These are phyloP conservation scores for Drosophila hydei DNA, from an alignment of 1,140 invertebrate species.

Conservation along the genomic window DNA sequence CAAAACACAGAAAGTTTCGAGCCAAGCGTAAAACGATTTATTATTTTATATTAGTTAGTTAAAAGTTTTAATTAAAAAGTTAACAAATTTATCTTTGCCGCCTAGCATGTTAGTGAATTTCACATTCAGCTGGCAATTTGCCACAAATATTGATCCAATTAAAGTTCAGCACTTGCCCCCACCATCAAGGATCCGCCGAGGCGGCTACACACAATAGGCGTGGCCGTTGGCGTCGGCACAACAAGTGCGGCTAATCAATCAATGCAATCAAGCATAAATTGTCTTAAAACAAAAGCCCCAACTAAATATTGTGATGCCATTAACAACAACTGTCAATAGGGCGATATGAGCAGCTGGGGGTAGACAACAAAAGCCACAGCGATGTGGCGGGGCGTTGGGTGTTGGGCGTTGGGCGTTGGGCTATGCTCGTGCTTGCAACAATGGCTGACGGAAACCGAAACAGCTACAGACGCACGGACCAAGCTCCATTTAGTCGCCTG, in stretches of 20 bases:
- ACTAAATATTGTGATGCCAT: slow-evolving; percentile 80
- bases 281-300: slow-evolving; percentile 72
- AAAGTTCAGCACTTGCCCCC: slow-evolving; percentile 52
- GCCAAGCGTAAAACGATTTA: slow-evolving; percentile 62
- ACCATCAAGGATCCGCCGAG: neutral
- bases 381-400: too few relatives aligned
- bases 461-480: slow-evolving; percentile 38
- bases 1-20: slow-evolving; percentile 50
- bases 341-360: slow-evolving; percentile 18
- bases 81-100: slow-evolving; percentile 28
- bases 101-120: slow-evolving; percentile 13
- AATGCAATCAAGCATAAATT: slow-evolving; percentile 81
- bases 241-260: slow-evolving; percentile 78
- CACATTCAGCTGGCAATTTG: slow-evolving; percentile 27
- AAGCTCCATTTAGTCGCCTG: slow-evolving; percentile 31
- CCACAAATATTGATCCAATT: slow-evolving; percentile 54
- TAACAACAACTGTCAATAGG: slow-evolving; percentile 67
- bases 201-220: slow-evolving; percentile 15
- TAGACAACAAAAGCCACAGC: slow-evolving; percentile 25
- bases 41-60: slow-evolving; percentile 65
- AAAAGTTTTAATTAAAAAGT: slow-evolving; percentile 75
- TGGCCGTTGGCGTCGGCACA: slow-evolving; percentile 24
- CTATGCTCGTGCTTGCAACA: neutral
- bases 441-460: slow-evolving; percentile 60
- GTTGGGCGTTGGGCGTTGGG: too few relatives aligned